These are phyloP conservation scores for Drosophila peninsularis DNA, from an alignment of 2,888 invertebrate genomes.

Conservation along the genomic window DNA sequence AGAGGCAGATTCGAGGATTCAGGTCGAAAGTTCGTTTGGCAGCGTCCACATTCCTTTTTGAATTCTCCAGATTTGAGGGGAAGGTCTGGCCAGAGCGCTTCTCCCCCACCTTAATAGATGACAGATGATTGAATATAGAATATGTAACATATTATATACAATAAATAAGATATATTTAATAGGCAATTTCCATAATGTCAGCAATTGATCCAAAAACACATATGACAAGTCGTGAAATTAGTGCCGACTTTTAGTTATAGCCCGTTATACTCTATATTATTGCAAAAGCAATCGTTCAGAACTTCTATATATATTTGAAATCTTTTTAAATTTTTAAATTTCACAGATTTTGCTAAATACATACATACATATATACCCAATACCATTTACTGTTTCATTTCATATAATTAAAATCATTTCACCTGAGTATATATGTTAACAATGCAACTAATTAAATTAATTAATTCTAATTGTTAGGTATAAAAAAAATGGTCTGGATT, in stretches of 20 bases:
- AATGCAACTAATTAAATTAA: slow-evolving; percentile 43
- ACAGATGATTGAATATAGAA: too few relatives aligned
- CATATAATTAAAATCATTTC: background rate
- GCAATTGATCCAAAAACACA: background rate
- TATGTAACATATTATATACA: too few relatives aligned
- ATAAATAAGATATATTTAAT: too few relatives aligned
- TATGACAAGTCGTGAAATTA: background rate
- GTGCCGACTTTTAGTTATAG: background rate
- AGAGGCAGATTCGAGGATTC: too few relatives aligned
- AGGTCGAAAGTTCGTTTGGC: too few relatives aligned
- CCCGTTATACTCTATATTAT: background rate
- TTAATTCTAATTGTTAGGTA: slow-evolving; percentile 65
- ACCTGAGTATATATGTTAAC: slow-evolving; percentile 2
- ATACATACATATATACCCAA: background rate
- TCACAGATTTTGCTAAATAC: background rate
- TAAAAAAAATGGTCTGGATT: slow-evolving; percentile 58
- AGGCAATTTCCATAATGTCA: too few relatives aligned
- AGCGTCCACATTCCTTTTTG: too few relatives aligned
- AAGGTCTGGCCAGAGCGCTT: too few relatives aligned
- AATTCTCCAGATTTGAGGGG: too few relatives aligned
- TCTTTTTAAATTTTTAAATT: background rate
- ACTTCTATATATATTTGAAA: background rate
- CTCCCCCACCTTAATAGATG: too few relatives aligned
- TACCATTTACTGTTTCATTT: background rate
- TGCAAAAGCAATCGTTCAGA: background rate